phyloP scores from a whole-genome alignment of 2,888 invertebrate species.

The Iphiclides podalirius region DNA sequence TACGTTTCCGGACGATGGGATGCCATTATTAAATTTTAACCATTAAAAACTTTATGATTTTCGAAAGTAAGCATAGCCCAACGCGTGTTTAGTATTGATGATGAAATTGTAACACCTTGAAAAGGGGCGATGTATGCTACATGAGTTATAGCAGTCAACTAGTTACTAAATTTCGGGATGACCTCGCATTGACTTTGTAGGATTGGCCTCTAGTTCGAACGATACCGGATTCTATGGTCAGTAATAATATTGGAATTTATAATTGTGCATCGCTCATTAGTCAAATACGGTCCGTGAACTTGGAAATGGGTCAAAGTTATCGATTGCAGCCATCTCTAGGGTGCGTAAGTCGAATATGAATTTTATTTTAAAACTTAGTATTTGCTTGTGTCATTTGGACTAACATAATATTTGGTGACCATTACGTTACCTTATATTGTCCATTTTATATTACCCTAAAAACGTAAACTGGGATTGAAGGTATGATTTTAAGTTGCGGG shows the following conservation, averaged over 20 bases:
- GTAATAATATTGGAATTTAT: constrained; percentile 51
- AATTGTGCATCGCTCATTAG: constrained; percentile 47
- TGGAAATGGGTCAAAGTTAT: constrained; percentile 27
- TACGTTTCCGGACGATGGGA: constrained; percentile 74
- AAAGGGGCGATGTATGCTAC: constrained; percentile 25
- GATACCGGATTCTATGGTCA: constrained; percentile 36
- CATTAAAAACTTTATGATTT: constrained; percentile 27
- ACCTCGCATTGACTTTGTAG: constrained; percentile 49
- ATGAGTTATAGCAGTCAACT: constrained; percentile 9
- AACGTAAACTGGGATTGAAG: too few relatives aligned
- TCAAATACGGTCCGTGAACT: constrained; percentile 41
- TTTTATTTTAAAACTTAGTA: too few relatives aligned
- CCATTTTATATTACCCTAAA: too few relatives aligned
- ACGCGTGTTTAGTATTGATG: constrained; percentile 16
- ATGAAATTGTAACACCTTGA: background rate
- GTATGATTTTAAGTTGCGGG: too few relatives aligned
- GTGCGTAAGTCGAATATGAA: too few relatives aligned
- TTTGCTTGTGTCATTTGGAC: too few relatives aligned
- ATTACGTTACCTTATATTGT: too few relatives aligned
- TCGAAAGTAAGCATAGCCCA: constrained; percentile 18
- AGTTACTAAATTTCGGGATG: constrained; percentile 37
- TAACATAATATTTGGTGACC: too few relatives aligned
- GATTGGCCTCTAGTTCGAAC: constrained; percentile 39
- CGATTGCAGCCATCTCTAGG: background rate
- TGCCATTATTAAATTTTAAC: constrained; percentile 56